These are phyloP conservation scores for Toxotes jaculatrix DNA, from an alignment of 2,113 vertebrate species.

Conservation along the genomic window DNA sequence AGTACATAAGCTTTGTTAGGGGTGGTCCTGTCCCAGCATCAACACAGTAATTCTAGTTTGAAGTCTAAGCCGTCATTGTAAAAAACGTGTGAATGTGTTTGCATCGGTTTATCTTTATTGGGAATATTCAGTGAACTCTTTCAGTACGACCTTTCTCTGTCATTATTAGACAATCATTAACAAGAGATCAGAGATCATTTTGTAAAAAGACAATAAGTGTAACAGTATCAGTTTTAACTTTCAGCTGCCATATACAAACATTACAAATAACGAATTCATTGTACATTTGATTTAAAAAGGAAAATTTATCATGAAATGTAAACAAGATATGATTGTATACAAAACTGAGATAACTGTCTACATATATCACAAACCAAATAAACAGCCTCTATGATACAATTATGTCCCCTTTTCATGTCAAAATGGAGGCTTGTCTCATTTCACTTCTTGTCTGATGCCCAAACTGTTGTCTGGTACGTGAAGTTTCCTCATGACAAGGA, in stretches of 20 bases:
- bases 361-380: background rate
- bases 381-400: conserved; percentile 14
- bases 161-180: background rate
- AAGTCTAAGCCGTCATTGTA: background rate
- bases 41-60: background rate
- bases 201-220: background rate
- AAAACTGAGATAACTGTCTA: background rate
- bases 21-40: background rate
- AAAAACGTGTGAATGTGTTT: background rate
- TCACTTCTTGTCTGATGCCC: background rate
- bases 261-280: background rate
- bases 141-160: background rate
- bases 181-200: background rate
- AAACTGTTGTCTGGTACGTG: background rate
- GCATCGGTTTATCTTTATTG: background rate
- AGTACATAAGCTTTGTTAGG: background rate
- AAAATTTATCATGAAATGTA: conserved; percentile 11
- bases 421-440: background rate
- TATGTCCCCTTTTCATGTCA: background rate
- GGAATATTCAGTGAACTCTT: background rate
- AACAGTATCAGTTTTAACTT: conserved; percentile 16
- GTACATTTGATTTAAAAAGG: background rate
- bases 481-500: background rate
- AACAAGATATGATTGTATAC: conserved; percentile 14
- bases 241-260: conserved; percentile 37